Base-by-base conservation (phyloP, 1,140 invertebrate species). In the Planococcus citri region DNA sequence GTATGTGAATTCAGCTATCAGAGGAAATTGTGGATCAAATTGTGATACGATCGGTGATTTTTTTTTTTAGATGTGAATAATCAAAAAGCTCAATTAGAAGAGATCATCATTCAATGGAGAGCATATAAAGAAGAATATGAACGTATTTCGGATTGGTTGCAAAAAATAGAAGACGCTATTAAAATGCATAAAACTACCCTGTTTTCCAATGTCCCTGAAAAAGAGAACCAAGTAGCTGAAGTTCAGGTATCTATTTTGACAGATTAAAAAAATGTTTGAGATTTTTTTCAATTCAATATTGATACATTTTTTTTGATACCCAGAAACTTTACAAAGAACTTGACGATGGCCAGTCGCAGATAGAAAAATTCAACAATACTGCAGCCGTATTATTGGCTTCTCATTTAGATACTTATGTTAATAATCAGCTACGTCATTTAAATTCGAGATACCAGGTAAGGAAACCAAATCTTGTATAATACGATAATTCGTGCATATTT, bases 121-220 rank as follows among this genome's bases (percentile, higher is more conserved):
- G 89, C 93, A 70, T 95, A 92, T 77, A 95, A 94, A 78, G 92
- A 95, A 75, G 92, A 95, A 78, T 93, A 91, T 77, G 93, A 95
- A 78, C 83, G 89, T 70, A 79, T 95, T 9, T 93, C 91, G 70
- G 91, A 94, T 76, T 97, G 94, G 94, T 77, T 97, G 51, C 92
- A 96, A 78, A 90, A 94, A 76, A 92, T 92, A 75, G 92, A 96
- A 75, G 91, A 94, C 73, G 82, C 94, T 17, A 87, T 95, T 21
- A 95, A 95, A 77, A 89, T 92, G 27, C 90, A 95, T 74, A 94
- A 94, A 76, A 87, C 91, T 27, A 87, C 90, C 41, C 80, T 95
- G 4, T 82, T 92, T 20, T 84, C 91, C 1, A 92, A 87, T 74
- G 80, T 92, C 1, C 83, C 85, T 58, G 94, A 96, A 75, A 95